These are phyloP conservation scores for Metalampra italica DNA, from an alignment of 2,888 invertebrate species.

Conservation along the genomic window DNA sequence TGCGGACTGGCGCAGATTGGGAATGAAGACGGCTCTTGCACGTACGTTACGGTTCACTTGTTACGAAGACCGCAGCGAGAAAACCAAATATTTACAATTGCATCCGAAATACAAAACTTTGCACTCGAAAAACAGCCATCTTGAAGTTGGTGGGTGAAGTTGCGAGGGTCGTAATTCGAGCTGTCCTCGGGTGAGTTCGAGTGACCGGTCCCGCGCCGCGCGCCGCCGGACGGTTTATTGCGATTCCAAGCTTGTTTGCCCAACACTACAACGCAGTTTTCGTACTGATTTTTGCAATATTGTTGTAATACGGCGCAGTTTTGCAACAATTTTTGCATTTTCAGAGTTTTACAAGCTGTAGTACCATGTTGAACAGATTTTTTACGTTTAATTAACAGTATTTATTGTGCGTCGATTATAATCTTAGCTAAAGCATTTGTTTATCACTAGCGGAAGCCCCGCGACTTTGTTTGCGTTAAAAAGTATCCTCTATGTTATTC, in stretches of 20 bases:
- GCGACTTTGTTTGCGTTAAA: too few relatives aligned
- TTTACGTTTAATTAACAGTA: too few relatives aligned
- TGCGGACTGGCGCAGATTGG: slow-evolving; percentile 40
- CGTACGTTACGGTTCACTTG: slow-evolving; percentile 60
- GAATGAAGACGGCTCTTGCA: slow-evolving; percentile 49
- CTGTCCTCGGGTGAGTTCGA: slow-evolving; percentile 51
- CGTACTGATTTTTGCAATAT: slow-evolving; percentile 60
- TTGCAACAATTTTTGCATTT: slow-evolving; percentile 2
- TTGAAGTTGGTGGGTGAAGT: slow-evolving; percentile 46
- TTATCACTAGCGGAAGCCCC: too few relatives aligned
- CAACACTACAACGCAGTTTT: slow-evolving; percentile 61
- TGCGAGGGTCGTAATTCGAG: slow-evolving; percentile 46
- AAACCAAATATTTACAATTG: slow-evolving; percentile 65
- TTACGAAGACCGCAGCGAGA: slow-evolving; percentile 58
- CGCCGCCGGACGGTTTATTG: slow-evolving; percentile 54
- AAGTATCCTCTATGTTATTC: too few relatives aligned
- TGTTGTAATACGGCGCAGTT: slow-evolving; percentile 27
- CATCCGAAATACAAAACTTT: slow-evolving; percentile 62
- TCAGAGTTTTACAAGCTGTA: not conserved
- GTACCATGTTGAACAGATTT: too few relatives aligned
- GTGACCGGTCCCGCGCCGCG: slow-evolving; percentile 45
- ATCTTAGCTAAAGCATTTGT: too few relatives aligned
- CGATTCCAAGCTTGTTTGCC: slow-evolving; percentile 56
- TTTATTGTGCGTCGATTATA: too few relatives aligned
- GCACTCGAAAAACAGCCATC: slow-evolving; percentile 57